Percentiles rank a stretch among this genome's conserved stretches.
These are phyloP conservation scores for Gymnoscopelus microlampas DNA, from an alignment of 2,797 vertebrate genomes.

Conservation along the genomic window DNA sequence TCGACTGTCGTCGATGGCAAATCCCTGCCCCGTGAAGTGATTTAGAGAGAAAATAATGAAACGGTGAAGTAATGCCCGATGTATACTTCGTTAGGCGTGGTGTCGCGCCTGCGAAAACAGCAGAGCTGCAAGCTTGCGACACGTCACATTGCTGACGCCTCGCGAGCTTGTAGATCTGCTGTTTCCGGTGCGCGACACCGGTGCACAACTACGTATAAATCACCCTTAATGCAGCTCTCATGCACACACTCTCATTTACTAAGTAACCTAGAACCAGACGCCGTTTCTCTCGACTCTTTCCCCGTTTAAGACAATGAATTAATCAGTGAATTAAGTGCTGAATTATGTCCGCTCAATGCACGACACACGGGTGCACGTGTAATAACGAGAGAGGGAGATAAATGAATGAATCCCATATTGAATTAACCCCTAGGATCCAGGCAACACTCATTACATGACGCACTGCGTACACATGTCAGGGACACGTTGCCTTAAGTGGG, in stretches of 20 bases:
- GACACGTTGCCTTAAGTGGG: slow-evolving; percentile 42
- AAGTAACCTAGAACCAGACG: slow-evolving; percentile 27
- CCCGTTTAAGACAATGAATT: slow-evolving; percentile 31
- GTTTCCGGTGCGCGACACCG: too few relatives aligned
- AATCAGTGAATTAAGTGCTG: slow-evolving; percentile 22
- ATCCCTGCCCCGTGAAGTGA: slow-evolving; percentile 27
- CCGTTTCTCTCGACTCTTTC: slow-evolving; percentile 1
- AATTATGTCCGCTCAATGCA: background rate
- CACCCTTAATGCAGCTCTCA: slow-evolving; percentile 4
- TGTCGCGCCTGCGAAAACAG: too few relatives aligned
- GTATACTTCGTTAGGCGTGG: too few relatives aligned
- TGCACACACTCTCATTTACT: slow-evolving; percentile 35
- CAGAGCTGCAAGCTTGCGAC: too few relatives aligned
- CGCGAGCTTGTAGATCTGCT: too few relatives aligned
- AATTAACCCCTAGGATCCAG: background rate
- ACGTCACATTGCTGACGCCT: too few relatives aligned
- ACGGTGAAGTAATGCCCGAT: slow-evolving; percentile 2
- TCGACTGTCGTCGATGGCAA: slow-evolving; percentile 13
- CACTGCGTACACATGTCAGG: slow-evolving; percentile 38
- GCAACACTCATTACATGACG: slow-evolving; percentile 33
- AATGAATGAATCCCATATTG: background rate
- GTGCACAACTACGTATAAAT: too few relatives aligned
- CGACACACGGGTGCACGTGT: too few relatives aligned
- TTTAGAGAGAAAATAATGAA: slow-evolving; percentile 29
- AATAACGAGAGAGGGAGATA: too few relatives aligned